A percentile compares a stretch with the other conserved stretches of the same genome.
These are phyloP conservation scores for Zenarchopterus dispar DNA, from an alignment of 2,797 vertebrate species.

Conservation along the genomic window DNA sequence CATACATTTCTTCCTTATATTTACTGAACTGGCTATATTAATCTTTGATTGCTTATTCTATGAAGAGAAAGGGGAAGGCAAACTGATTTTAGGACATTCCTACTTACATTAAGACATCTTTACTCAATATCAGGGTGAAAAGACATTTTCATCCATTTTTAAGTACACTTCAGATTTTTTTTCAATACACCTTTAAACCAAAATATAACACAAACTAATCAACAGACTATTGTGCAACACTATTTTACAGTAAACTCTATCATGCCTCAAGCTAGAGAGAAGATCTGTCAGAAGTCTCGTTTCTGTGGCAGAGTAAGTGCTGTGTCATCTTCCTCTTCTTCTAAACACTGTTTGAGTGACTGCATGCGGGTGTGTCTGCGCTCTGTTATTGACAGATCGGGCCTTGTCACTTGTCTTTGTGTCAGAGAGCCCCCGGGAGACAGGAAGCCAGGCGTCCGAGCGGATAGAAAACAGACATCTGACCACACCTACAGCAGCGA, in stretches of 20 bases:
- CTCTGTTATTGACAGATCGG: slow-evolving; percentile 68
- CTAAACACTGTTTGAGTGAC: slow-evolving; percentile 50
- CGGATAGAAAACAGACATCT: slow-evolving; percentile 55
- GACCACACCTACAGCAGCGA: slow-evolving; percentile 61
- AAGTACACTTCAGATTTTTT: too few species aligned
- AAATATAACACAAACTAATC: background rate
- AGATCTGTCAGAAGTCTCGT: slow-evolving; percentile 39
- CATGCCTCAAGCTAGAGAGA: slow-evolving; percentile 2
- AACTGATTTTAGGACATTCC: background rate
- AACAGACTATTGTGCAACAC: background rate
- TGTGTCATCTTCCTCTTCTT: slow-evolving; percentile 73
- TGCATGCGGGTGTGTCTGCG: slow-evolving; percentile 57
- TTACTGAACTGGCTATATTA: slow-evolving; percentile 1
- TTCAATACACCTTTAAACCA: too few species aligned
- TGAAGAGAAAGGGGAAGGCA: background rate
- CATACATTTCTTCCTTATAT: slow-evolving; percentile 13
- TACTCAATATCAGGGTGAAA: too few species aligned
- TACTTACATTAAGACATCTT: too few species aligned
- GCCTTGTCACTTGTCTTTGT: slow-evolving; percentile 65
- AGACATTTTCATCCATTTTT: too few species aligned
- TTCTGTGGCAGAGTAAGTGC: slow-evolving; percentile 43
- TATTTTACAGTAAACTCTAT: slow-evolving; percentile 1
- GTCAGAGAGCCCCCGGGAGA: slow-evolving; percentile 56
- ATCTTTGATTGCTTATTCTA: background rate
- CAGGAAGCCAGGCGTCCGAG: slow-evolving; percentile 65